Evolutionary conservation across 2,888 invertebrate genomes (phyloP).

Genomic region (Cryptosula pallasiana): DNA sequence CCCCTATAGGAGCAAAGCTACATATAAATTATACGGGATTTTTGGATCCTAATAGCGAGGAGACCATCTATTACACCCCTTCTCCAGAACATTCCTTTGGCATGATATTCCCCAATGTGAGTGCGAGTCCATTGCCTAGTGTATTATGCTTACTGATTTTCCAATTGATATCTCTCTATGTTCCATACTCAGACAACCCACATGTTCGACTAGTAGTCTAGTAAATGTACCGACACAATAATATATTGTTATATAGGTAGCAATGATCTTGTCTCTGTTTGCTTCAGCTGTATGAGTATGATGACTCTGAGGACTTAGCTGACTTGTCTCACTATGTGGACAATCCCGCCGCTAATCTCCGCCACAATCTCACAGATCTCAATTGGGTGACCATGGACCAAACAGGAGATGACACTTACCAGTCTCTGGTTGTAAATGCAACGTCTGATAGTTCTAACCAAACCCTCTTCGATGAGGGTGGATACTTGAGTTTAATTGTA

Average conservation of each 20-base stretch:
- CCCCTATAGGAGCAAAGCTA: constrained; percentile 56
- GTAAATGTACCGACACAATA: too few species aligned
- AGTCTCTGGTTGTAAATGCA: background rate
- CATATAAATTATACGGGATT: constrained; percentile 57
- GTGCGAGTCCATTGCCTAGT: too few species aligned
- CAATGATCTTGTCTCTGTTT: too few species aligned
- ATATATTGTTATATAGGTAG: too few species aligned
- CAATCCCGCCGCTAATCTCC: background rate
- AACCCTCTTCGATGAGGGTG: background rate
- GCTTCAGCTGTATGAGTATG: constrained; percentile 38
- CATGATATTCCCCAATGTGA: constrained; percentile 21
- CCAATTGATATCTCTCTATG: too few species aligned
- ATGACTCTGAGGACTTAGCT: constrained; percentile 38
- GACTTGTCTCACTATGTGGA: background rate
- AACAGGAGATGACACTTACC: background rate
- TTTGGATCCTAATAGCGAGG: constrained; percentile 28
- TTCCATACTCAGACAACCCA: too few species aligned
- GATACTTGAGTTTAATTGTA: constrained; percentile 28
- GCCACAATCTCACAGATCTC: background rate
- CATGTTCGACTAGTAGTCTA: too few species aligned
- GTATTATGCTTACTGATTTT: too few species aligned
- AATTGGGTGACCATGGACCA: background rate
- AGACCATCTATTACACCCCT: too few species aligned
- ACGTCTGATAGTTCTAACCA: background rate
- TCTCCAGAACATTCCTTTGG: constrained; percentile 4